Evolutionary conservation across 2,888 invertebrate genomes (phyloP).

Genomic region (Apamea monoglypha): DNA sequence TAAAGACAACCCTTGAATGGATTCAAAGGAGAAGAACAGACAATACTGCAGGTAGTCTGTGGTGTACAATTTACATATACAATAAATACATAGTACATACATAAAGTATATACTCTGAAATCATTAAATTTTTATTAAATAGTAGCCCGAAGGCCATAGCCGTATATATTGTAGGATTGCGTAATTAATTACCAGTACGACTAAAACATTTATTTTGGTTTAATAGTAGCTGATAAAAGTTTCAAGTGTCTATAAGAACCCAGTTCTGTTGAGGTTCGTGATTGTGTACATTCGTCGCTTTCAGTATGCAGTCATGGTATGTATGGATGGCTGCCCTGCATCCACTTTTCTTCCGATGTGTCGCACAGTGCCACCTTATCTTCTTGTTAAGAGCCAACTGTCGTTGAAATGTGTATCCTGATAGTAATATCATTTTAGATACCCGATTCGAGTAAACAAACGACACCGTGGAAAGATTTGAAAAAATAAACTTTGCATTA

Average conservation of each 20-base stretch:
- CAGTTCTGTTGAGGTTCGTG: conserved; percentile 16
- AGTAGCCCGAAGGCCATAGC: no score
- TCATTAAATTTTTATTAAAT: no score
- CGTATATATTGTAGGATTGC: background rate
- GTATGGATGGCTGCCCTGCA: conserved; percentile 26
- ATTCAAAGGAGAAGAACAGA: no score
- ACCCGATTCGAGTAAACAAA: conserved; percentile 23
- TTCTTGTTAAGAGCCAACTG: background rate
- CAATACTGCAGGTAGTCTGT: no score
- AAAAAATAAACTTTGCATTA: background rate
- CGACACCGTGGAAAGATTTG: background rate
- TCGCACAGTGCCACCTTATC: conserved; percentile 32
- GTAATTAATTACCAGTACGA: background rate
- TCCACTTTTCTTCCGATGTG: conserved; percentile 4
- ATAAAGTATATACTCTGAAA: no score
- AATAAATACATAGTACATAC: no score
- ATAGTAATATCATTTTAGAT: conserved; percentile 31
- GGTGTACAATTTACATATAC: no score
- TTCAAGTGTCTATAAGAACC: background rate
- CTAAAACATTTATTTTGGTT: background rate
- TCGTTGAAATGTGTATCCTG: conserved; percentile 35
- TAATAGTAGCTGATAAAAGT: background rate
- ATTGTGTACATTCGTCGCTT: conserved; percentile 24
- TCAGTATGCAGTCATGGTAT: conserved; percentile 11
- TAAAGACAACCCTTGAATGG: no score